Conservation (phyloP, 2,797 vertebrate genomes). For the Oceanodroma leucorhoa region DNA sequence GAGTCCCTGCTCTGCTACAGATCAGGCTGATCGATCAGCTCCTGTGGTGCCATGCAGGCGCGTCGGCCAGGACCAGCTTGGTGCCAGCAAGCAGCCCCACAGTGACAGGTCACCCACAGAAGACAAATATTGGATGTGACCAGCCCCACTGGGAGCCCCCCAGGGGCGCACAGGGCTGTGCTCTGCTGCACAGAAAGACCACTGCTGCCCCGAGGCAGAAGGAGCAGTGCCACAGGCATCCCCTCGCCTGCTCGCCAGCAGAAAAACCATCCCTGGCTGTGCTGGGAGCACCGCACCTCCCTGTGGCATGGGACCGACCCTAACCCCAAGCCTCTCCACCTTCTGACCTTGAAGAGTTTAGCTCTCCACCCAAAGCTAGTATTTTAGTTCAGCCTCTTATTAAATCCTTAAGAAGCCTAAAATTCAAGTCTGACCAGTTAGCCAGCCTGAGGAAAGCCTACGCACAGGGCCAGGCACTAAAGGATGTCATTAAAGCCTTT, state of each 20-base stretch:
- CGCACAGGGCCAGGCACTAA: background rate
- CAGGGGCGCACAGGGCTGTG: background rate
- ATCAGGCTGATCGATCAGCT: background rate
- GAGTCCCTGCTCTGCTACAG: rapidly evolving
- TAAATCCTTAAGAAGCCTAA: constrained; percentile 49
- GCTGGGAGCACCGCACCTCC: background rate
- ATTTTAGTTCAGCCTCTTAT: constrained; percentile 37
- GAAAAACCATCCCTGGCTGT: background rate
- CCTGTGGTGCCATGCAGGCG: background rate
- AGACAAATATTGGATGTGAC: background rate
- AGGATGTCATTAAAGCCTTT: background rate
- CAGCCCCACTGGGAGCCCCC: rapidly evolving
- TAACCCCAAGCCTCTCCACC: background rate
- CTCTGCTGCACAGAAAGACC: background rate
- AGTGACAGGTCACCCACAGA: background rate
- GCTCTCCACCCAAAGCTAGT: background rate
- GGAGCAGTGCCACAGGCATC: background rate
- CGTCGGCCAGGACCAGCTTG: rapidly evolving
- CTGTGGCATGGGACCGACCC: background rate
- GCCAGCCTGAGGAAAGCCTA: background rate
- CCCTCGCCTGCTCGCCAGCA: rapidly evolving
- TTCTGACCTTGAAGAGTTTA: constrained; percentile 36
- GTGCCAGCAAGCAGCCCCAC: background rate
- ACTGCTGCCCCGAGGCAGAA: background rate
- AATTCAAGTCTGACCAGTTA: constrained; percentile 32